Evolutionary conservation across 2,797 vertebrate species (phyloP).

Genomic region (Fistularia tabacaria): DNA sequence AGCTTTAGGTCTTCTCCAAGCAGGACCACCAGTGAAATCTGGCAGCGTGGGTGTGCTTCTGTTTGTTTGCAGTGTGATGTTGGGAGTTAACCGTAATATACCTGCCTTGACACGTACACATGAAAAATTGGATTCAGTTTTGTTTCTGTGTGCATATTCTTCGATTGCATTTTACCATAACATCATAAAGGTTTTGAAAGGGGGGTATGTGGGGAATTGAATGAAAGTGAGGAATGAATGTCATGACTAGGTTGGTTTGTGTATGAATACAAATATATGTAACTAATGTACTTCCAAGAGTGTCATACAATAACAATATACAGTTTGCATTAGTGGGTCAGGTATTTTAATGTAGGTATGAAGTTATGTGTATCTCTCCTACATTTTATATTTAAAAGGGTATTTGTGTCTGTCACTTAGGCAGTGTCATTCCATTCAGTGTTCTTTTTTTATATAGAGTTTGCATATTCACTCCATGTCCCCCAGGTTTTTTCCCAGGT

Average conservation of each 20-base stretch:
- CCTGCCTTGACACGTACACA: constrained; percentile 13
- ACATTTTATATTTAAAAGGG: no score
- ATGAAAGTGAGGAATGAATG: constrained; percentile 19
- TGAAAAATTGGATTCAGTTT: constrained; percentile 7
- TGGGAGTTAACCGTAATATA: constrained; percentile 19
- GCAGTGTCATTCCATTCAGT: no score
- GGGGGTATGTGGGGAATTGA: constrained; percentile 13
- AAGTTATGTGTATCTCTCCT: no score
- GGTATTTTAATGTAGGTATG: no score
- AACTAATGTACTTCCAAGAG: constrained; percentile 67
- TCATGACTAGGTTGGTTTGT: constrained; percentile 66
- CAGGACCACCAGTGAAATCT: constrained; percentile 69
- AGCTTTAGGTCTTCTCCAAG: constrained; percentile 53
- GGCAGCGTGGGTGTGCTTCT: constrained; percentile 11
- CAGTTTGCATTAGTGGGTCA: no score
- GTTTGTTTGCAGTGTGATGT: constrained; percentile 12
- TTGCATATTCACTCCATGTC: no score
- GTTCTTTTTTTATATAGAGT: no score
- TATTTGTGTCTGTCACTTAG: no score
- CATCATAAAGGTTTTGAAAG: not conserved
- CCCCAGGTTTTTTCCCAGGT: no score
- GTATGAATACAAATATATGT: constrained; percentile 69
- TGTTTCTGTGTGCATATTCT: constrained; percentile 7
- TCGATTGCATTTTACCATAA: not conserved
- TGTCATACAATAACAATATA: constrained; percentile 40